Conservation (phyloP, 2,113 vertebrate species). For the Phalacrocorax carbo region DNA sequence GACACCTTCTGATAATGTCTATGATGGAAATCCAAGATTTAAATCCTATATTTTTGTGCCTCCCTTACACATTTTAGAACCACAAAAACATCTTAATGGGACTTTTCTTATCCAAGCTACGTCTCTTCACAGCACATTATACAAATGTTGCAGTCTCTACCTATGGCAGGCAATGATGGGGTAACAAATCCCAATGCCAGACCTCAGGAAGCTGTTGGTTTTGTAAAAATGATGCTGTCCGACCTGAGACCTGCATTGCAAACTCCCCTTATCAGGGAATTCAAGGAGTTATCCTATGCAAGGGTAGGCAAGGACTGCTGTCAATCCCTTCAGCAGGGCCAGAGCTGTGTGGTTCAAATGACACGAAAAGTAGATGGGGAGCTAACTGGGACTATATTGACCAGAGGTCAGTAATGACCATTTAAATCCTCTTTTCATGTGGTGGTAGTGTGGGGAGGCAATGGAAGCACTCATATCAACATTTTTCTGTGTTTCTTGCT, state of each 20-base stretch:
- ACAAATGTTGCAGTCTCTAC: not conserved
- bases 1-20: not conserved
- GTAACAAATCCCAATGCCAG: not conserved
- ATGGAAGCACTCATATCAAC: not conserved
- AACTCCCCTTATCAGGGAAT: not conserved
- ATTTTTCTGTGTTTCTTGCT: not conserved
- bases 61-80: not conserved
- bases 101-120: not conserved
- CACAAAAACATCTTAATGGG: not conserved
- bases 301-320: not conserved
- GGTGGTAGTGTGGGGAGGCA: not conserved
- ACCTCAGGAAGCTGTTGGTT: not conserved
- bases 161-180: accelerated
- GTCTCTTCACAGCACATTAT: not conserved
- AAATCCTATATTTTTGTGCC: not conserved
- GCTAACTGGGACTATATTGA: not conserved
- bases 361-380: not conserved
- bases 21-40: not conserved
- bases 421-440: not conserved
- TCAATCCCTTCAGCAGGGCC: not conserved
- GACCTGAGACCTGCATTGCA: not conserved
- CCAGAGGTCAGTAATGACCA: not conserved
- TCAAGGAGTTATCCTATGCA: not conserved
- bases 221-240: not conserved
- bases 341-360: not conserved